These are phyloP conservation scores for Cheilosia scutellata DNA, from an alignment of 2,888 invertebrate species.

Conservation along the genomic window DNA sequence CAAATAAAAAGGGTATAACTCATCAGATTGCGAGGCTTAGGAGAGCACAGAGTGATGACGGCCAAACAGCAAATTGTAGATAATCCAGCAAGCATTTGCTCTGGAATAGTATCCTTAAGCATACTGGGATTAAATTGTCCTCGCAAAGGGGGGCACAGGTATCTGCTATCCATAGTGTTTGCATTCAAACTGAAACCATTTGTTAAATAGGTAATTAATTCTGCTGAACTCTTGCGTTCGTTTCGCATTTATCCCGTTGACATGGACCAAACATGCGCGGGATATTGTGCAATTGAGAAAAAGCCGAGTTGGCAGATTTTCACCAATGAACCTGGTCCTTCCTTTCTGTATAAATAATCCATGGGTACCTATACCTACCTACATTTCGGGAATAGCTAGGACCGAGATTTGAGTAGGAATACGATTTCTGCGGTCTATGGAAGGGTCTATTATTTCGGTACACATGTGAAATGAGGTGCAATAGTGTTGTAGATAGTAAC, in stretches of 20 bases:
- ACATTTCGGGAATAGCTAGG: background rate
- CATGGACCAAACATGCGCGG: slow-evolving; percentile 20
- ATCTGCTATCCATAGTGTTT: background rate
- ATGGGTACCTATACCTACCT: slow-evolving; percentile 7
- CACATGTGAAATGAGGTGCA: background rate
- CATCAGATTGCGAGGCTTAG: slow-evolving; percentile 57
- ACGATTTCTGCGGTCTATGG: background rate
- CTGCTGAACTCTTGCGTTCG: slow-evolving; percentile 30
- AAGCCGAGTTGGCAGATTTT: slow-evolving; percentile 46
- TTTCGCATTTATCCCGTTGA: slow-evolving; percentile 35
- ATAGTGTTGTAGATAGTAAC: too few relatives aligned
- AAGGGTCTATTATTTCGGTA: slow-evolving; percentile 25
- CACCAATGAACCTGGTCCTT: background rate
- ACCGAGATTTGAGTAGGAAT: background rate
- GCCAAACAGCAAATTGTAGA: slow-evolving; percentile 45
- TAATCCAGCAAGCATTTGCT: slow-evolving; percentile 52
- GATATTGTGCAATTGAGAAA: slow-evolving; percentile 16
- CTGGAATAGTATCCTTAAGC: slow-evolving; percentile 31
- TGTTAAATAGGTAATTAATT: slow-evolving; percentile 60
- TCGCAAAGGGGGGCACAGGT: background rate
- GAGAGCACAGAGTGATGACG: slow-evolving; percentile 2
- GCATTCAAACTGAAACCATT: background rate
- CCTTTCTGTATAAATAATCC: slow-evolving; percentile 35
- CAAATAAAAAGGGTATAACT: slow-evolving; percentile 40
- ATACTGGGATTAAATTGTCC: slow-evolving; percentile 37